A percentile compares a stretch with the other conserved stretches of the same genome.
Conservation (phyloP, 2,797 vertebrate species). For the Onychomys leucogaster region DNA sequence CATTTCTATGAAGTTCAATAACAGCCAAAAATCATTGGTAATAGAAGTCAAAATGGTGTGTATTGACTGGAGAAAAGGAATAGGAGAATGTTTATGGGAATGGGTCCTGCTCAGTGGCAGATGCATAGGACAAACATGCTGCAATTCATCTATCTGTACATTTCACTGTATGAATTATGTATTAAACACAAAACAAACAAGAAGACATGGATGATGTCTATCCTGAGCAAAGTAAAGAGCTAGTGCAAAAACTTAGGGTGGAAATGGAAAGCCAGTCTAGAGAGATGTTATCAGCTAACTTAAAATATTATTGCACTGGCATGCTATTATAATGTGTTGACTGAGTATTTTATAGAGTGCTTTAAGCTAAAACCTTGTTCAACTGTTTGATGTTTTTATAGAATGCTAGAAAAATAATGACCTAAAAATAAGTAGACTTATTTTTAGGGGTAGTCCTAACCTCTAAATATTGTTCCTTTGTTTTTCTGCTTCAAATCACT, state of each 20-base stretch:
- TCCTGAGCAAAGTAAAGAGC: not conserved
- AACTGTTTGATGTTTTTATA: not conserved
- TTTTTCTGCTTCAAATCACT: not conserved
- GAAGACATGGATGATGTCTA: not conserved
- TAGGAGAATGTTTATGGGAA: not conserved
- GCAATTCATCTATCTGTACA: not conserved
- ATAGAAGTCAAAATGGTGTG: not conserved
- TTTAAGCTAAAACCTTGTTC: not conserved
- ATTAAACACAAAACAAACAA: not conserved
- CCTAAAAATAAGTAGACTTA: not conserved
- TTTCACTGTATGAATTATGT: not conserved
- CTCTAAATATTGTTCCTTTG: not conserved
- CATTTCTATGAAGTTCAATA: not conserved
- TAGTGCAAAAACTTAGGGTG: not conserved
- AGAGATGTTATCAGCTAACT: not conserved
- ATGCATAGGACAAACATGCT: not conserved
- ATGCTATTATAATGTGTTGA: not conserved
- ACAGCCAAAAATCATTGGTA: not conserved
- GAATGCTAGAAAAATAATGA: not conserved
- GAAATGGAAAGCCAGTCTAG: not conserved
- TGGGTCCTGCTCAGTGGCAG: not conserved
- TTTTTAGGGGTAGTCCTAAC: not conserved
- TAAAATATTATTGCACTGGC: not conserved
- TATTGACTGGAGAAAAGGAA: not conserved
- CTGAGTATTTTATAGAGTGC: not conserved